Percentiles rank a stretch among this genome's conserved stretches.
Evolutionary conservation across 2,113 vertebrate species (phyloP).

Genomic region (Nothobranchius furzeri): DNA sequence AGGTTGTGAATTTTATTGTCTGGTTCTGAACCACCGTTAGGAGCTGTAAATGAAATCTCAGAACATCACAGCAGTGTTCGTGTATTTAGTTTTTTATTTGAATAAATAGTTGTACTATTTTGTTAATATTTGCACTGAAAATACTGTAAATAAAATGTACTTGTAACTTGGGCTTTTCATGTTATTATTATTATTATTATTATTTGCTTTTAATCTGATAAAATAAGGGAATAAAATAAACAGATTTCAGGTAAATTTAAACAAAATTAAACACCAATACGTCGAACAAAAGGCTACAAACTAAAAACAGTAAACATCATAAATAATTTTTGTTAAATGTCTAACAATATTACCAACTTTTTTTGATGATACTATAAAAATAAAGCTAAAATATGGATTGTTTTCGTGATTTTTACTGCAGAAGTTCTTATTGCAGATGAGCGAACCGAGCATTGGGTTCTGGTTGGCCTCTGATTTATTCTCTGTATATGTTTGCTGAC

Average conservation of each 20-base stretch:
- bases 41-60: slow-evolving; percentile 55
- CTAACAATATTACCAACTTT: too few species aligned
- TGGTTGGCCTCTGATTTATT: slow-evolving; percentile 82
- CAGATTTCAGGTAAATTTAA: too few species aligned
- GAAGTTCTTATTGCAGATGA: too few species aligned
- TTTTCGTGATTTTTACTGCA: background rate
- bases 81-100: slow-evolving; percentile 50
- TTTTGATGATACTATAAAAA: background rate
- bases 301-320: too few species aligned
- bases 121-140: slow-evolving; percentile 87
- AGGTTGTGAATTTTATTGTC: slow-evolving; percentile 62
- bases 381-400: background rate
- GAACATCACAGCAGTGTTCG: slow-evolving; percentile 65
- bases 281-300: too few species aligned
- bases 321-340: too few species aligned
- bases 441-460: background rate
- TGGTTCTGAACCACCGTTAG: slow-evolving; percentile 70
- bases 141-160: slow-evolving; percentile 96
- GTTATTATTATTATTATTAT: slow-evolving; percentile 1
- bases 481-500: slow-evolving; percentile 91
- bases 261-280: too few species aligned
- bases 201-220: too few species aligned
- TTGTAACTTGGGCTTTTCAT: slow-evolving; percentile 77
- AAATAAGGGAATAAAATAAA: too few species aligned
- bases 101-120: slow-evolving; percentile 75